Evolutionary conservation across 2,113 vertebrate species (phyloP).

Genomic region (Sprattus sprattus): DNA sequence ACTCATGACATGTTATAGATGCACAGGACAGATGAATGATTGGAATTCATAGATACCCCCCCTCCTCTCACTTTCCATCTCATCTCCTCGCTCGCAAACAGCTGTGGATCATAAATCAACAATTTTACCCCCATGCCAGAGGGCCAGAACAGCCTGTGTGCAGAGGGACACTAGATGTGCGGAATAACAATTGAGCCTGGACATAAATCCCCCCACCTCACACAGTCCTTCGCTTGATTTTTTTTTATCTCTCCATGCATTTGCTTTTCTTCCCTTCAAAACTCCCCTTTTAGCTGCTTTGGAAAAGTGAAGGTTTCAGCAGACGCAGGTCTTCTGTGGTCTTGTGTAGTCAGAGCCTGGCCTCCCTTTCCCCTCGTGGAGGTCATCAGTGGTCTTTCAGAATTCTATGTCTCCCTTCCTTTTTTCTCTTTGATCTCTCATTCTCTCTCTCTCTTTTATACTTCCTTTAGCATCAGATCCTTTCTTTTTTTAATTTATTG

Average conservation of each 20-base stretch:
- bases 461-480: neutral
- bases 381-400: neutral
- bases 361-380: neutral
- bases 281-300: neutral
- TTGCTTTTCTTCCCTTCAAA: neutral
- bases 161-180: neutral
- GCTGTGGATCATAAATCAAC: slow-evolving; percentile 19
- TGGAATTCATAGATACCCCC: neutral
- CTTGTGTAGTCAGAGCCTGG: neutral
- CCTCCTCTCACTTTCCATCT: neutral
- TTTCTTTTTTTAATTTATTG: neutral
- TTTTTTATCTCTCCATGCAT: neutral
- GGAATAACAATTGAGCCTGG: slow-evolving; percentile 10
- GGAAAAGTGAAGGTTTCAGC: neutral
- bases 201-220: neutral
- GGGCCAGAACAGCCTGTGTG: slow-evolving; percentile 14
- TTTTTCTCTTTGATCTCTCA: neutral
- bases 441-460: neutral
- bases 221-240: neutral
- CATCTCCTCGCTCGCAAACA: slow-evolving; percentile 12
- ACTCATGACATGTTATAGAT: neutral
- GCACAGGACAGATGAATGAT: neutral
- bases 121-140: slow-evolving; percentile 4
- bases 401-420: neutral
- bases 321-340: neutral